Base-by-base conservation (phyloP, 2,888 invertebrate species). In the Xanthia togata region DNA sequence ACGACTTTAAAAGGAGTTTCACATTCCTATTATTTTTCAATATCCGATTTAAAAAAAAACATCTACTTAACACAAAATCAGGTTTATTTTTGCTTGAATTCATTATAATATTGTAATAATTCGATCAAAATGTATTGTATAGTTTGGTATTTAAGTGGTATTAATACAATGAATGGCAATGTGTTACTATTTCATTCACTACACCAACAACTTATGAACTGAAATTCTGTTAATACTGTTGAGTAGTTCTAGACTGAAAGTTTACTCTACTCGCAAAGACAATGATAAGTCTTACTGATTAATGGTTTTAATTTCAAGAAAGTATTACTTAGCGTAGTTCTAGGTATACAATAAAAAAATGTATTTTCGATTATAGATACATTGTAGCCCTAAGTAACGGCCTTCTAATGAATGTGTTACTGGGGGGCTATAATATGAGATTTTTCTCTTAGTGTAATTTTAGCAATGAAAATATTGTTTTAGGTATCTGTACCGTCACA, bases 311-410 rank as follows among this genome's bases (percentile, higher is more conserved):
- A 68, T 68, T 77, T 70, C 26, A 62, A 68, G 9, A 53, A 73
- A 78, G 73, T 83, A 82, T 82, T n/a, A n/a, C n/a, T n/a, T 85
- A 77, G 47, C 65, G 2, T 82, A 70, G 53, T 50, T 72, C 3
- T 73, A 79, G 26, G 31, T 73, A 17, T 67, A 67, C 9, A 57
- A 50, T 72, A 60, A 59, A 35, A 59, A 64, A 59, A 53, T 63
- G 20, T 62, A 50, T 69, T 69, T 78, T 63, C 4, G 17, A 41
- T 44, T 47, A 53, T 35, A 68, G 60, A 35, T 60, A 62, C 6
- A 17, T 44, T 23, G 11, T 44, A 73, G 74, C 26, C 20, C 0
- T 41, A 35, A 5, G 59, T n/a, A 26, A 50, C 50, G 6, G 20
- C n/a, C 2, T 60, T 65, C 17, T 44, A 64, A 53, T 64, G 47